A percentile compares a stretch with the other conserved stretches of the same genome.
Conservation (phyloP, 2,888 invertebrate species). For the Bedellia somnulentella region DNA sequence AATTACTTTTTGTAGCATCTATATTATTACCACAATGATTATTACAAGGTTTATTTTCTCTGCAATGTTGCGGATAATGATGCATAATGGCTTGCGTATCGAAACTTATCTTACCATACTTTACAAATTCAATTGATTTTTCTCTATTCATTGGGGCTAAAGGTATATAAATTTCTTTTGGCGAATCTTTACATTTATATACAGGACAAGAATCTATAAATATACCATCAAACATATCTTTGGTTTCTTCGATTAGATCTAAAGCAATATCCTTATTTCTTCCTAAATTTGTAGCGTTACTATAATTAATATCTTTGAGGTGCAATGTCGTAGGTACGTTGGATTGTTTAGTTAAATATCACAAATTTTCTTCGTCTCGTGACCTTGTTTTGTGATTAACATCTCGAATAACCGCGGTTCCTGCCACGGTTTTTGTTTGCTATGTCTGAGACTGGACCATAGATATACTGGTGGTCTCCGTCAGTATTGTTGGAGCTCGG, state of each 20-base stretch:
- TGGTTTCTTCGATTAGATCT: conserved; percentile 41
- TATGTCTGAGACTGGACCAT: conserved; percentile 72
- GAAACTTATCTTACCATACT: conserved; percentile 49
- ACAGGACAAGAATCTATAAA: conserved; percentile 15
- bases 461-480: conserved; percentile 71
- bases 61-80: conserved; percentile 42
- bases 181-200: conserved; percentile 16
- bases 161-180: conserved; percentile 24
- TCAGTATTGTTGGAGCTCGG: conserved; percentile 62
- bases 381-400: conserved; percentile 17
- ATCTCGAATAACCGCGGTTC: conserved; percentile 41
- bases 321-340: too few relatives aligned
- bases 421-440: conserved; percentile 59
- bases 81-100: conserved; percentile 49
- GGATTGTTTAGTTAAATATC: conserved; percentile 20
- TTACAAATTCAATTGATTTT: conserved; percentile 35
- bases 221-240: conserved; percentile 28
- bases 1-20: conserved; percentile 33
- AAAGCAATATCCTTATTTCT: conserved; percentile 41
- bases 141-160: conserved; percentile 25
- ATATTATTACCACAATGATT: too few relatives aligned
- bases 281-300: conserved; percentile 46
- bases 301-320: too few relatives aligned
- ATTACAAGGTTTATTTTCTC: conserved; percentile 17
- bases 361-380: conserved; percentile 34